These are phyloP conservation scores for Papilio elwesi DNA, from an alignment of 2,888 invertebrate species.

Conservation along the genomic window DNA sequence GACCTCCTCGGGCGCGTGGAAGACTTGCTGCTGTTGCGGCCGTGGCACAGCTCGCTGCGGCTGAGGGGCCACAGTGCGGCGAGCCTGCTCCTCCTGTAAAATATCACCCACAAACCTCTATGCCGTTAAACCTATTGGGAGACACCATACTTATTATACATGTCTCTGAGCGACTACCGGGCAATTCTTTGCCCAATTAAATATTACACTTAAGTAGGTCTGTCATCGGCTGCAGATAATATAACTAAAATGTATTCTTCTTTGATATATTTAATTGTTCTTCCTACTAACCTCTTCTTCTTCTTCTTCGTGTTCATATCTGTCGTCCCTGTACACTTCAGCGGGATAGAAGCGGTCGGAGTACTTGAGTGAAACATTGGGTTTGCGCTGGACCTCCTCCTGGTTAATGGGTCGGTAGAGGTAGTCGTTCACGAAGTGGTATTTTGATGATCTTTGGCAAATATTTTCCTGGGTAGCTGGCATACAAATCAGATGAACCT, in stretches of 20 bases:
- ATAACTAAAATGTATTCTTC: not conserved
- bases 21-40: conserved; percentile 86
- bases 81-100: conserved; percentile 63
- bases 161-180: no score
- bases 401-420: conserved; percentile 94
- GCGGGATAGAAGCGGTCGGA: conserved; percentile 94
- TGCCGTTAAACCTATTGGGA: not conserved
- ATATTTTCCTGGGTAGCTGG: conserved; percentile 95
- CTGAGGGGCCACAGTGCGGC: conserved; percentile 49
- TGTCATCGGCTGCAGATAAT: no score
- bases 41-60: conserved; percentile 61
- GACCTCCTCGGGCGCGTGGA: conserved; percentile 93
- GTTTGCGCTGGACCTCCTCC: conserved; percentile 91
- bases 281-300: conserved; percentile 65
- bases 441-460: conserved; percentile 94
- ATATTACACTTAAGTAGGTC: no score
- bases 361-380: conserved; percentile 91
- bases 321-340: conserved; percentile 88
- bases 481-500: conserved; percentile 97
- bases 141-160: no score
- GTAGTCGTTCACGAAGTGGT: conserved; percentile 96
- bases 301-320: conserved; percentile 80
- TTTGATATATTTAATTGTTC: not conserved
- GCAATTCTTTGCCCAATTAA: no score
- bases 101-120: not conserved